Conservation (phyloP, 2,113 vertebrate species). For the Chaetodon trifascialis region DNA sequence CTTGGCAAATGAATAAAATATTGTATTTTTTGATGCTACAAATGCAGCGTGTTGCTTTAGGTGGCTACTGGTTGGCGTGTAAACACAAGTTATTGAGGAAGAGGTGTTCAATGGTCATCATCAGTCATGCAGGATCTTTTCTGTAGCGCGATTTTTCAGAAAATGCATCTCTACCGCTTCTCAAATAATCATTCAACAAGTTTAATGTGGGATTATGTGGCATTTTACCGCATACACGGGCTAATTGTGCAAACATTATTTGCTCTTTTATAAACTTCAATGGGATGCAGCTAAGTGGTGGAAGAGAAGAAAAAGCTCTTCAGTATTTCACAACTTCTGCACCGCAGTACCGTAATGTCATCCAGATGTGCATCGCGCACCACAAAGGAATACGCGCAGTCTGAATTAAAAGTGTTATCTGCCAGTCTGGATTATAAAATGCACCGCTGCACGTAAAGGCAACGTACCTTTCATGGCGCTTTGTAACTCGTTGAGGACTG, state of each 20-base stretch:
- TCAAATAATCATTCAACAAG: not conserved
- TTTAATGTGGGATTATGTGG: not conserved
- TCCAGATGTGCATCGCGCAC: constrained; percentile 88
- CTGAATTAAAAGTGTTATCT: not conserved
- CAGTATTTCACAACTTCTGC: constrained; percentile 85
- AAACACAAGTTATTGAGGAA: not conserved
- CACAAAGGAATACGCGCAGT: constrained; percentile 18
- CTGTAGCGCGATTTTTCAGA: not conserved
- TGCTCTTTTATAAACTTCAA: not conserved
- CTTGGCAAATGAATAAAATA: not conserved
- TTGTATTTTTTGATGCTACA: not conserved
- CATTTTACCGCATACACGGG: fast-evolving
- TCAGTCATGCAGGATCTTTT: not conserved
- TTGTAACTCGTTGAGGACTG: constrained; percentile 62
- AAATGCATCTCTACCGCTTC: not conserved
- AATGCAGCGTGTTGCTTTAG: not conserved
- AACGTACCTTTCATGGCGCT: constrained; percentile 86
- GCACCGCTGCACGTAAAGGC: not conserved
- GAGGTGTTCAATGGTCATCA: not conserved
- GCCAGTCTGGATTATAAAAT: not conserved
- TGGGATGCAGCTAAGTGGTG: constrained; percentile 8
- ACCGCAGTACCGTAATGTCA: constrained; percentile 85
- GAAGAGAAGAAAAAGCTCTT: constrained; percentile 63
- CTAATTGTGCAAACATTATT: not conserved
- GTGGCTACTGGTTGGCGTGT: not conserved